Conservation (phyloP, 2,888 invertebrate species). For the Oasisia sp. region DNA sequence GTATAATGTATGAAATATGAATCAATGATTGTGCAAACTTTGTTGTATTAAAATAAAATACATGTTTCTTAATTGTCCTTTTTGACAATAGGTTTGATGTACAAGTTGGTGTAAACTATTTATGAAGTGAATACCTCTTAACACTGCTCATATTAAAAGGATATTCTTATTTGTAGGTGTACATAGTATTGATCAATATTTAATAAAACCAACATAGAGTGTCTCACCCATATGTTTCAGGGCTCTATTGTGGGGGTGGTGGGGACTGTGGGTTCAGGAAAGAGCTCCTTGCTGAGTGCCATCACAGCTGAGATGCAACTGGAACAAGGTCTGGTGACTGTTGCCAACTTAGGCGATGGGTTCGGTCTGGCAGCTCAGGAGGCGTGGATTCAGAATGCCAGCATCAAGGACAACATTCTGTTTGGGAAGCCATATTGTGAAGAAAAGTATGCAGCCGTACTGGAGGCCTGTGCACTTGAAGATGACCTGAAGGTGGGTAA, state of each 20-base stretch:
- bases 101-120: slow-evolving; percentile 28
- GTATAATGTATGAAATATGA: not conserved
- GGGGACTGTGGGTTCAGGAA: slow-evolving; percentile 91
- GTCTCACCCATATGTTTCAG: slow-evolving; percentile 38
- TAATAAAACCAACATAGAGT: not conserved
- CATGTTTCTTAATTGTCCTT: not conserved
- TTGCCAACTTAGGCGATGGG: slow-evolving; percentile 67
- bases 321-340: not conserved
- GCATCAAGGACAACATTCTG: slow-evolving; percentile 90
- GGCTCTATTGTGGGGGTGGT: slow-evolving; percentile 78
- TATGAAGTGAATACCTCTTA: slow-evolving; percentile 47
- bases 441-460: slow-evolving; percentile 68
- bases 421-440: slow-evolving; percentile 85
- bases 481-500: slow-evolving; percentile 72
- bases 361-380: slow-evolving; percentile 79
- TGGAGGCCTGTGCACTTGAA: slow-evolving; percentile 86
- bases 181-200: not conserved
- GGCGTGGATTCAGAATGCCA: slow-evolving; percentile 91
- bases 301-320: slow-evolving; percentile 83
- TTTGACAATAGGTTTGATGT: not conserved
- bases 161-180: not conserved
- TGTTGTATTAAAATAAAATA: not conserved
- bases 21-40: not conserved
- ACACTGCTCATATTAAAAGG: not conserved
- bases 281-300: slow-evolving; percentile 85